These are phyloP conservation scores for Cerceris rybyensis DNA, from an alignment of 2,888 invertebrate genomes.

Conservation along the genomic window DNA sequence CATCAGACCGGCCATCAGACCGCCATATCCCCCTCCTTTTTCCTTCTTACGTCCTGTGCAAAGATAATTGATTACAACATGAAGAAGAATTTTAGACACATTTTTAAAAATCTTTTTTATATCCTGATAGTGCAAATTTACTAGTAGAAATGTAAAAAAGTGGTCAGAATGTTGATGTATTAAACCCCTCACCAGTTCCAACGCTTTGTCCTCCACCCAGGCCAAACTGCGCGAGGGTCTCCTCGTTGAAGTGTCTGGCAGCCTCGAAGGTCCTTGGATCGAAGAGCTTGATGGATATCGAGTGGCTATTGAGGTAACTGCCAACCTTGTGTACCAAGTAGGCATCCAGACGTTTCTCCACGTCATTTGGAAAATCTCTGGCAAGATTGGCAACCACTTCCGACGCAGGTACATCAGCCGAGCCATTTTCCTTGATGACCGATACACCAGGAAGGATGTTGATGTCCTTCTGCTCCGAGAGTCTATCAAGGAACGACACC, in stretches of 20 bases:
- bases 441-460: conserved; percentile 89
- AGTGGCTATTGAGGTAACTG: conserved; percentile 88
- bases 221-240: conserved; percentile 72
- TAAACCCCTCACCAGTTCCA: conserved; percentile 79
- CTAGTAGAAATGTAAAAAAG: too few species aligned
- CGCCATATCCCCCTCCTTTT: conserved; percentile 78
- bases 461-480: conserved; percentile 88
- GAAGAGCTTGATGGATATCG: conserved; percentile 88
- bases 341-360: conserved; percentile 89
- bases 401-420: conserved; percentile 83
- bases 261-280: conserved; percentile 85
- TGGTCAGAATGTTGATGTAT: neutral
- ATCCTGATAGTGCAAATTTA: too few species aligned
- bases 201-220: conserved; percentile 64
- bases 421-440: conserved; percentile 86
- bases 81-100: too few species aligned
- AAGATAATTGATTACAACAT: neutral
- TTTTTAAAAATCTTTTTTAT: too few species aligned
- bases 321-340: conserved; percentile 88
- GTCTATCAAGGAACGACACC: conserved; percentile 88
- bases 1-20: conserved; percentile 82
- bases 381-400: conserved; percentile 90
- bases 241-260: conserved; percentile 82
- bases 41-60: conserved; percentile 78
- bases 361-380: conserved; percentile 89